Evolutionary conservation across 2,888 invertebrate species (phyloP), one percentile per base, ranked within the genome.

Genomic region (Beris chalybata): DNA sequence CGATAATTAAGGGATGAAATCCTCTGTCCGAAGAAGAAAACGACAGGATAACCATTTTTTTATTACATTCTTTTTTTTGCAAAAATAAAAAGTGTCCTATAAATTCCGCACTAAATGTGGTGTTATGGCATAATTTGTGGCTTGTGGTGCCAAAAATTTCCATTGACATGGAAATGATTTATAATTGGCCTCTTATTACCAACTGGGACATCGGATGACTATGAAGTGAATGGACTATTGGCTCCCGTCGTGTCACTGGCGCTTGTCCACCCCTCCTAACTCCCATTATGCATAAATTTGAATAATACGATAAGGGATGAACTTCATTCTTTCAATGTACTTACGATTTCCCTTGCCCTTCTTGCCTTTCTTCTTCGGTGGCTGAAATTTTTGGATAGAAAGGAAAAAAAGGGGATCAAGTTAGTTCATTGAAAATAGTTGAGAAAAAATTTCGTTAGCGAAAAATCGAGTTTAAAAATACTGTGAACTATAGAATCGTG

Each of bases 321-420:
- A 32, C 32, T 55, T 38, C 58, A 7, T 55, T 30, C 11, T 64
- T 22, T 63, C 9, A 22, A 59, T 57, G 32, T 63, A 71, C 71
- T 69, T 69, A 71, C 70, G 64, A 76, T 76, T 79, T 73, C 80
- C 80, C 74, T 74, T 78, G 77, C 69, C 75, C 67, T 67, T 79
- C 76, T 64, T 79, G 61, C 76, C 78, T 70, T 79, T 78, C 71
- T 78, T 78, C 73, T 79, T 79, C 31, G 80, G 79, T 61, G 79
- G 80, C 79, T 79, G 73, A 15, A 74, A 74, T 58, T 50, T 22
- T 22, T 22, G 22, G 22, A 38, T 38, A 38, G 38, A 38, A 38
- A 38, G 38, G 7, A 67, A 64, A 44, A 66, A 50, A 65, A 56
- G 58, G 5, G 9, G 65, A 59, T 56, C 9, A 7, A 7, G 5